Evolutionary conservation across 2,888 invertebrate species (phyloP), one percentile per base, ranked within the genome.

Genomic region (Spatulosminthurus flaviceps): DNA sequence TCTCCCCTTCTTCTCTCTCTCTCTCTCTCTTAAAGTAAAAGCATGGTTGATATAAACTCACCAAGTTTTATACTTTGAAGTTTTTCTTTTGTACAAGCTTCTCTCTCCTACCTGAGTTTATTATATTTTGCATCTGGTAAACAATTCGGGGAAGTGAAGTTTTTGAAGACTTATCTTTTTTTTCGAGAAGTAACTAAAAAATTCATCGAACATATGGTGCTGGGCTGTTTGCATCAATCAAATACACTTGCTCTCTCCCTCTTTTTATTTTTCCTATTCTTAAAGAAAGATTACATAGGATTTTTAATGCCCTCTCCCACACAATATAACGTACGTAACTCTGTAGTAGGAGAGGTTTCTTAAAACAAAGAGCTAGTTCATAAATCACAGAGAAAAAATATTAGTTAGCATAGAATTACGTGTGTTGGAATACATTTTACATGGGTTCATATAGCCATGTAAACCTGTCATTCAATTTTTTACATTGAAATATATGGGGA

Each of bases 11-110:
- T 41, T 13, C 41, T 13, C 41, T 7, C 41, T 41, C 41, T 41
- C 41, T 13, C 13, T 41, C 13, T 13, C 16, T 19, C 51, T 19
- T 19, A 41, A 24, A 75, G 64, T 34, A 75, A 34, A 75, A 75
- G 41, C 61, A 28, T 29, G 64, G 41, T 75, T 64, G 66, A 75
- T 51, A 51, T 51, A 51, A 51, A 51, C 51, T 51, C 51, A 51
- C 1, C 51, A 51, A 51, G 51, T 51, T 51, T 51, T 51, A 51
- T 51, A 51, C 51, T 51, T 51, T 51, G 51, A 51, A 51, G 51
- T 51, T 51, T 51, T 51, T 51, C 51, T 51, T 51, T 51, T 51
- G 51, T 51, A 51, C 9, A n/a, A n/a, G n/a, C n/a, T n/a, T n/a
- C 51, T n/a, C 16, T 5, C 16, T 51, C 34, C 51, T 51, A 51